Percentiles rank a stretch among this genome's conserved stretches.
Evolutionary conservation across 1,140 invertebrate genomes (phyloP).

Genomic region (Battus philenor): DNA sequence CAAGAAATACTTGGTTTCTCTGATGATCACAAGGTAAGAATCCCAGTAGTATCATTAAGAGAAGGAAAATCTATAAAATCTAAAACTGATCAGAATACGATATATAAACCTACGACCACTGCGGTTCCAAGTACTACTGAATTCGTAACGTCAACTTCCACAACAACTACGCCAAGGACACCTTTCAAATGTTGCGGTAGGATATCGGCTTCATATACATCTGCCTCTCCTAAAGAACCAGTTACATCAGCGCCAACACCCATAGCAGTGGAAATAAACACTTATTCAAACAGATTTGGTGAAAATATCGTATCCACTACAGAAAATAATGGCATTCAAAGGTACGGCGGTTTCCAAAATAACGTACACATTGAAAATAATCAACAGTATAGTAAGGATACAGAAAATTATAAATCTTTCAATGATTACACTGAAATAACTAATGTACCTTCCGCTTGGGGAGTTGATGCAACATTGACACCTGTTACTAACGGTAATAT

Average conservation of each 20-base stretch:
- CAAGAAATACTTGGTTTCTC: conserved; percentile 87
- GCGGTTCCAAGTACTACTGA: conserved; percentile 34
- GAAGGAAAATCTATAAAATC: conserved; percentile 65
- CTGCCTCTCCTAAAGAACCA: conserved; percentile 35
- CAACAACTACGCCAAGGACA: conserved; percentile 37
- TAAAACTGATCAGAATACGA: conserved; percentile 49
- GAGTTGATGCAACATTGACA: conserved; percentile 40
- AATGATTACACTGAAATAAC: conserved; percentile 57
- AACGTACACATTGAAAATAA: conserved; percentile 48
- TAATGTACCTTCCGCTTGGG: conserved; percentile 60
- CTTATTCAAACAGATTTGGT: conserved; percentile 26
- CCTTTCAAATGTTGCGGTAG: conserved; percentile 66
- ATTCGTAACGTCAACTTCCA: conserved; percentile 24
- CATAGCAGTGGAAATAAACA: conserved; percentile 32
- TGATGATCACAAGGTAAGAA: conserved; percentile 73
- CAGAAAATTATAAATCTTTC: conserved; percentile 44
- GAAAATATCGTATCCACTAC: conserved; percentile 31
- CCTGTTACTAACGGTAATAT: conserved; percentile 38
- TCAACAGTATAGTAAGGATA: conserved; percentile 48
- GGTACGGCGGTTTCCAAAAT: conserved; percentile 75
- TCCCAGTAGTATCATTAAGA: conserved; percentile 36
- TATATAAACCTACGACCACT: conserved; percentile 43
- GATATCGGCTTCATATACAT: conserved; percentile 68
- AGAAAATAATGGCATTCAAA: conserved; percentile 51
- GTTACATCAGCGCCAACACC: conserved; percentile 56